Percentiles rank a stretch among this genome's conserved stretches.
Evolutionary conservation across 1,140 invertebrate species (phyloP).

Genomic region (Trichoplusia ni): DNA sequence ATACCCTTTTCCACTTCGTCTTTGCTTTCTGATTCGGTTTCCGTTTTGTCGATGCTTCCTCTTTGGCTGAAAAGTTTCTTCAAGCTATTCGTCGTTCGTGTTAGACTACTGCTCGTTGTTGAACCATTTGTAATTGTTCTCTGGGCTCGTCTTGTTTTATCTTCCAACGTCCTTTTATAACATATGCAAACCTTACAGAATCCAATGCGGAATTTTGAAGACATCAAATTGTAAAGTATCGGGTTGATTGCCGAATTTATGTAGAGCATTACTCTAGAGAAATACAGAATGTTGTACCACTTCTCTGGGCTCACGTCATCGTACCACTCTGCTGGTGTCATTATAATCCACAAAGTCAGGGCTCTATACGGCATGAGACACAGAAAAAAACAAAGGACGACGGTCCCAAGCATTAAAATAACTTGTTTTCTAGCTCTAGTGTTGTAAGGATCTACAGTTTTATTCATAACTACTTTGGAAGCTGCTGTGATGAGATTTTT

Average conservation of each 20-base stretch:
- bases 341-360: slow-evolving; percentile 90
- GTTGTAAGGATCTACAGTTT: slow-evolving; percentile 84
- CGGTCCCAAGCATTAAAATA: slow-evolving; percentile 90
- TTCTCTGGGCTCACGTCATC: slow-evolving; percentile 85
- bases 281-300: slow-evolving; percentile 91
- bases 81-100: slow-evolving; percentile 73
- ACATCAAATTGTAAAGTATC: slow-evolving; percentile 92
- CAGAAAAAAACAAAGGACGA: slow-evolving; percentile 93
- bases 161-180: slow-evolving; percentile 65
- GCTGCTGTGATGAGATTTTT: slow-evolving; percentile 86
- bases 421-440: slow-evolving; percentile 86
- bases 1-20: slow-evolving; percentile 49
- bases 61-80: slow-evolving; percentile 76
- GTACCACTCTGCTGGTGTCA: slow-evolving; percentile 84
- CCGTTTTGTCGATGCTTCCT: slow-evolving; percentile 73
- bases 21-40: slow-evolving; percentile 58
- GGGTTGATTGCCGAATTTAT: slow-evolving; percentile 93
- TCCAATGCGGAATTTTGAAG: slow-evolving; percentile 90
- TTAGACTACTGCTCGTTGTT: slow-evolving; percentile 80
- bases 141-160: slow-evolving; percentile 57
- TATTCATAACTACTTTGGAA: slow-evolving; percentile 83
- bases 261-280: slow-evolving; percentile 92
- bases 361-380: slow-evolving; percentile 93
- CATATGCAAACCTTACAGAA: slow-evolving; percentile 86
- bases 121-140: slow-evolving; percentile 80